These are phyloP conservation scores for Arbacia lixula DNA, from an alignment of 53 echinoderm and acorn worm genomes.

Conservation along the genomic window DNA sequence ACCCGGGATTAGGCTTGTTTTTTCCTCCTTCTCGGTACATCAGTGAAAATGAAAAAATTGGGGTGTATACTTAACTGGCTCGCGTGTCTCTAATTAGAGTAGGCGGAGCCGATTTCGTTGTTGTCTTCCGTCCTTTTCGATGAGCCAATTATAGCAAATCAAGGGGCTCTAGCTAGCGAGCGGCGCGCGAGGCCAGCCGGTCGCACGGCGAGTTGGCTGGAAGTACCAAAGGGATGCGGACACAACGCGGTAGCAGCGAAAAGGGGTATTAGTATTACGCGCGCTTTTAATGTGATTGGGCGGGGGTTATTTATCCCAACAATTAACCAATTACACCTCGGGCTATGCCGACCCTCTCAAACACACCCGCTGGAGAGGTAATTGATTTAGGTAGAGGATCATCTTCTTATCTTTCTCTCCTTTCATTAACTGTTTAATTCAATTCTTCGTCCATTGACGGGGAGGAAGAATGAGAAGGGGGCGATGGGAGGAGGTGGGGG, in stretches of 20 bases:
- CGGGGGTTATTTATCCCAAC: slow-evolving; percentile 27
- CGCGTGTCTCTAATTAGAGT: slow-evolving; percentile 49
- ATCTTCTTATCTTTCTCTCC: slow-evolving; percentile 15
- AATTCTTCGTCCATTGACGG: not conserved
- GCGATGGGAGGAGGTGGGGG: not conserved
- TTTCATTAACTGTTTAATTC: slow-evolving; percentile 26
- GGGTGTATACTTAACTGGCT: slow-evolving; percentile 11
- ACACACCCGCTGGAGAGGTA: not conserved
- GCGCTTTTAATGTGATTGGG: slow-evolving; percentile 6
- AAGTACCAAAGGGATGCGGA: not conserved
- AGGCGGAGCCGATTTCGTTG: slow-evolving; percentile 47
- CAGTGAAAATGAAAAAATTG: no score
- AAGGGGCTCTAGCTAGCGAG: not conserved
- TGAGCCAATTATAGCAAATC: slow-evolving; percentile 35
- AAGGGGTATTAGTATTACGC: slow-evolving; percentile 12
- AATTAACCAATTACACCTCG: slow-evolving; percentile 45
- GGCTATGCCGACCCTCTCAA: not conserved
- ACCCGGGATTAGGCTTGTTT: no score
- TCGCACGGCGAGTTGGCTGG: no score
- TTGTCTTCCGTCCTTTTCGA: slow-evolving; percentile 41
- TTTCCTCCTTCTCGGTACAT: no score
- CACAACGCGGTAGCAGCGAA: not conserved
- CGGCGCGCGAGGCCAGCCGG: no score
- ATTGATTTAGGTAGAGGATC: slow-evolving; percentile 15
- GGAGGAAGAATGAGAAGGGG: not conserved